Conservation (phyloP, 2,797 vertebrate genomes). For the Todus mexicanus region DNA sequence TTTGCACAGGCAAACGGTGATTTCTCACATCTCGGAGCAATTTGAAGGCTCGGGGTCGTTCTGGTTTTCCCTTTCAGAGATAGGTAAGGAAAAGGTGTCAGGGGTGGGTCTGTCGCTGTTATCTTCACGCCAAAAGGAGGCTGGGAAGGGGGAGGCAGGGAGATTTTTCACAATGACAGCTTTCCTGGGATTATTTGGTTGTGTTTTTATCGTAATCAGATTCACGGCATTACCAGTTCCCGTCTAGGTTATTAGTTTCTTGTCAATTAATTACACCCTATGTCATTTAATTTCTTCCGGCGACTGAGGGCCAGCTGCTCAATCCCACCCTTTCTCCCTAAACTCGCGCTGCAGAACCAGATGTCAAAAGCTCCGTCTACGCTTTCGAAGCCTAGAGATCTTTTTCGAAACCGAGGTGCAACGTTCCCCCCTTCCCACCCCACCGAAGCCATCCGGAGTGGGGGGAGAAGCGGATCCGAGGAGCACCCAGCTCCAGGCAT, state of each 20-base stretch:
- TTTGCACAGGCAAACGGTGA: not conserved
- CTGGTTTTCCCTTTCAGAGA: conserved; percentile 19
- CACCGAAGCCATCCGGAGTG: not conserved
- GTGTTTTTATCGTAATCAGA: conserved; percentile 17
- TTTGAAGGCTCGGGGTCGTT: not conserved
- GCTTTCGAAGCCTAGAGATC: conserved; percentile 49
- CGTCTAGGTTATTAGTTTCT: conserved; percentile 16
- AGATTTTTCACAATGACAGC: conserved; percentile 17
- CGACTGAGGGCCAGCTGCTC: conserved; percentile 39
- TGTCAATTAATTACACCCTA: conserved; percentile 39
- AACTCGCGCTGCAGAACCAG: not conserved
- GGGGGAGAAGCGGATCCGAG: not conserved
- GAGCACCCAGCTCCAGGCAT: not conserved
- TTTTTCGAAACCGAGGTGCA: not conserved
- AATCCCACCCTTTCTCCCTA: conserved; percentile 15
- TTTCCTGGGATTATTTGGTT: conserved; percentile 37
- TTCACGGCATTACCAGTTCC: conserved; percentile 25
- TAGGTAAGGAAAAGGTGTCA: conserved; percentile 19
- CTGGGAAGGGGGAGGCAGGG: conserved; percentile 36
- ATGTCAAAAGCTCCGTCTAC: conserved; percentile 31
- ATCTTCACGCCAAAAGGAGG: conserved; percentile 13
- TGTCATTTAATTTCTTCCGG: conserved; percentile 3
- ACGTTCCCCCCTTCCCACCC: not conserved
- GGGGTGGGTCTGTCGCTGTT: not conserved
- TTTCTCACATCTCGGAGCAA: conserved; percentile 3